phyloP scores from a whole-genome alignment of 2,888 invertebrate species.

The Nineta flava region DNA sequence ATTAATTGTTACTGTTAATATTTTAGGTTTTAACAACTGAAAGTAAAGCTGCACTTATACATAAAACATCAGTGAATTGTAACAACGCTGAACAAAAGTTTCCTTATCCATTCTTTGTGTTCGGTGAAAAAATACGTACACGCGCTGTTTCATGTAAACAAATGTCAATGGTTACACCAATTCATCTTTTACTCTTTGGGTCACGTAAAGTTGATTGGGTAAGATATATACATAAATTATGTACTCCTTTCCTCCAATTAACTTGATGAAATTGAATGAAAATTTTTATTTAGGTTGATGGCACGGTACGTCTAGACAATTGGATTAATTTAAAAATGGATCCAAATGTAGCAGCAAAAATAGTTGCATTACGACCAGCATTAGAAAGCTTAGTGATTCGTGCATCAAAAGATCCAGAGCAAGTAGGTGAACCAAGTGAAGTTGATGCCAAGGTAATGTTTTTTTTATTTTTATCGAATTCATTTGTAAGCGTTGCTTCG shows the following conservation, averaged over 20 bases:
- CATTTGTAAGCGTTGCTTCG: no score
- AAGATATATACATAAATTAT: slow-evolving; percentile 14
- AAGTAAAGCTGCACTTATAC: slow-evolving; percentile 85
- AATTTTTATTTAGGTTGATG: slow-evolving; percentile 35
- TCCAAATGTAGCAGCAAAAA: slow-evolving; percentile 56
- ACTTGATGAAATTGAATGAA: not conserved
- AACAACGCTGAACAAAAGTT: slow-evolving; percentile 68
- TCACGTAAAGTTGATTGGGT: slow-evolving; percentile 71
- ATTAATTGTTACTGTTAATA: no score
- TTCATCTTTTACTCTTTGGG: slow-evolving; percentile 85
- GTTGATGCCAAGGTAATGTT: slow-evolving; percentile 42
- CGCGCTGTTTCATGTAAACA: slow-evolving; percentile 93
- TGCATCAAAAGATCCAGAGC: slow-evolving; percentile 66
- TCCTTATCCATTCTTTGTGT: slow-evolving; percentile 90
- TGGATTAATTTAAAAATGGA: slow-evolving; percentile 88
- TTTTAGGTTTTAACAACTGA: slow-evolving; percentile 77
- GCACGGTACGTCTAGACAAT: slow-evolving; percentile 70
- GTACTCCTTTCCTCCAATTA: not conserved
- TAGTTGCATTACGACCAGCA: slow-evolving; percentile 77
- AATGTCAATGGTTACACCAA: slow-evolving; percentile 81
- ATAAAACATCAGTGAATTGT: slow-evolving; percentile 94
- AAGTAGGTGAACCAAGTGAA: slow-evolving; percentile 46
- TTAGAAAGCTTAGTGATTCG: slow-evolving; percentile 71
- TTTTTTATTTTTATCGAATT: no score
- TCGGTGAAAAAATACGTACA: slow-evolving; percentile 95